Evolutionary conservation across 2,888 invertebrate species (phyloP), one percentile per base, ranked within the genome.

Genomic region (Heliconius hortense): DNA sequence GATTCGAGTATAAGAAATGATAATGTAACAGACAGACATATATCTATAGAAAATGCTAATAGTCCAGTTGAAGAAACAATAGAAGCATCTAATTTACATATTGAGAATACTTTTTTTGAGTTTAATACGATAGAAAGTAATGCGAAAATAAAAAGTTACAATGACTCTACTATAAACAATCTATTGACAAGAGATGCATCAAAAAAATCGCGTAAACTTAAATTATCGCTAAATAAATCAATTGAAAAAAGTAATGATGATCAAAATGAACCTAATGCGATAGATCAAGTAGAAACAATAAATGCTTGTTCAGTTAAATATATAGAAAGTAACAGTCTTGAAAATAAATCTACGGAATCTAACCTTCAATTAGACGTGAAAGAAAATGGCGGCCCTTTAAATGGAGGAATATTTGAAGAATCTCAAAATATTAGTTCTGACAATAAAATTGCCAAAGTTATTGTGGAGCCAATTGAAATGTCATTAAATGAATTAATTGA

Each of bases 181-280:
- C 69, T 53, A 4, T 18, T 53, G 62, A 53, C 66, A 5, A 48
- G 24, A 73, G 28, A 28, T 5, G 21, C 35, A 24, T 26, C 48
- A 28, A 77, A 73, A 59, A 71, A 18, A 10, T 71, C 13, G 2
- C 26, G 26, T 39, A 62, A 60, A 73, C 63, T 60, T 63, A 75
- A 73, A n/a, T 60, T 77, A 53, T 70, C 77, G 18, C 56, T 75
- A 63, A 75, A 73, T n/a, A 76, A 72, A 60, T 74, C 76, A 15
- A 53, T 59, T 69, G 48, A 76, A 5, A 73, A 70, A 28, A n/a
- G n/a, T n/a, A 73, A 56, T 21, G 35, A 72, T 26, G 21, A 68
- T 68, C 18, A 53, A 31, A 69, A 31, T 56, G 53, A 69, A n/a
- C n/a, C n/a, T 56, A 24, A 35, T 31, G 15, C 7, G 0, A 13